A percentile compares a stretch with the other conserved stretches of the same genome.
Evolutionary conservation across 35 echinoderm and acorn worm genomes (phyloP).

Genomic region (Strongylocentrotus purpuratus): DNA sequence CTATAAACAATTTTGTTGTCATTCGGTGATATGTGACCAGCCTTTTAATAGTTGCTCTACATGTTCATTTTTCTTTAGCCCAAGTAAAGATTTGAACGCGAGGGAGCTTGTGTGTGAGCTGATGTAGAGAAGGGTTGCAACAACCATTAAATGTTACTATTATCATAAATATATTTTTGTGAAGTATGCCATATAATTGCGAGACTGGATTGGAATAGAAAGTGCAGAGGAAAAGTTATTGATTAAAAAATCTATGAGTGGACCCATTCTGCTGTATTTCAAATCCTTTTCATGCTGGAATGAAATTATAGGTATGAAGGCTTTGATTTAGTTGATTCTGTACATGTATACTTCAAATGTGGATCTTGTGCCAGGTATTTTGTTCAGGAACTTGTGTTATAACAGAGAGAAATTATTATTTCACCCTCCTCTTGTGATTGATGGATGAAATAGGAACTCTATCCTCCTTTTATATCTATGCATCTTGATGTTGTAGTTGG

Average conservation of each 20-base stretch:
- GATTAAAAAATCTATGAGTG: neutral
- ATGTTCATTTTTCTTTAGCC: neutral
- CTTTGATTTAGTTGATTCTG: neutral
- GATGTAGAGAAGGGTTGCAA: neutral
- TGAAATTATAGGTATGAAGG: neutral
- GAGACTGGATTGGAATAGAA: neutral
- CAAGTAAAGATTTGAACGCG: neutral
- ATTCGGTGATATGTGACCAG: too few species aligned
- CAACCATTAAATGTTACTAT: neutral
- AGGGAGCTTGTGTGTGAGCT: neutral
- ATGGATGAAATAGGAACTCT: neutral
- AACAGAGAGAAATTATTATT: neutral
- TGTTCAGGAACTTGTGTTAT: neutral
- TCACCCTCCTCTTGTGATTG: neutral
- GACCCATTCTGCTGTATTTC: neutral
- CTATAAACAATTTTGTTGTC: too few species aligned
- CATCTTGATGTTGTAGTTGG: neutral
- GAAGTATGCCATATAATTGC: neutral
- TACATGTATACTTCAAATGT: neutral
- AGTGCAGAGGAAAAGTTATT: neutral
- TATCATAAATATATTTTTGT: conserved; percentile 6
- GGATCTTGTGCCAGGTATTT: neutral
- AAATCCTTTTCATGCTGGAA: neutral
- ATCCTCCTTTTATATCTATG: conserved; percentile 7
- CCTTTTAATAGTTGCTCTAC: neutral